Percentiles rank a stretch among this genome's conserved stretches.
phyloP scores from a whole-genome alignment of 2,888 invertebrate species.

The Graphium colonna region DNA sequence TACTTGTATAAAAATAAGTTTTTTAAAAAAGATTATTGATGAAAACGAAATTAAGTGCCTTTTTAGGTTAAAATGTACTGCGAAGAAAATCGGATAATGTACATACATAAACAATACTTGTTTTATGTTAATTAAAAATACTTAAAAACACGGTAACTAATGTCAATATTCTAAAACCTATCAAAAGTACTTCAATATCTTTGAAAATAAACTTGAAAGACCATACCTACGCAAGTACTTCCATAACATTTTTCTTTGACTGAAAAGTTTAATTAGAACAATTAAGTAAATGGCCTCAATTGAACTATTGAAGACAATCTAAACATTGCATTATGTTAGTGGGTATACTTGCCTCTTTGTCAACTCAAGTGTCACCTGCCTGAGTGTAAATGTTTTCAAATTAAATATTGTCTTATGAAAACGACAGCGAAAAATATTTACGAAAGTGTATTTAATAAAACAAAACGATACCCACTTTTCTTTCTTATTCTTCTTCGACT shows the following conservation, averaged over 20 bases:
- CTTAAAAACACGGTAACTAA: no score
- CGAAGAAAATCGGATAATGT: no score
- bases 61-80: no score
- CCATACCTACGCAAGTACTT: constrained; percentile 67
- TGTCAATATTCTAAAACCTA: no score
- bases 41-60: no score
- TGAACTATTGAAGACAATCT: neutral
- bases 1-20: no score
- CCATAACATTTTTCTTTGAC: constrained; percentile 71
- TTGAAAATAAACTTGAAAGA: constrained; percentile 13
- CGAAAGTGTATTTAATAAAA: constrained; percentile 30
- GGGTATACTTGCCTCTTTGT: constrained; percentile 67
- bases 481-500: constrained; percentile 87
- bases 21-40: no score
- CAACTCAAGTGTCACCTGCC: constrained; percentile 67
- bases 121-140: no score
- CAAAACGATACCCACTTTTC: constrained; percentile 81
- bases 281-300: neutral
- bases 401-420: neutral
- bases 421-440: constrained; percentile 43
- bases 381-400: constrained; percentile 48
- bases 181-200: no score
- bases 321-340: constrained; percentile 10
- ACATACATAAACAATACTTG: no score
- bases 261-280: constrained; percentile 51